Evolutionary conservation across 2,797 vertebrate species (phyloP).

Genomic region (Psittacula echo): DNA sequence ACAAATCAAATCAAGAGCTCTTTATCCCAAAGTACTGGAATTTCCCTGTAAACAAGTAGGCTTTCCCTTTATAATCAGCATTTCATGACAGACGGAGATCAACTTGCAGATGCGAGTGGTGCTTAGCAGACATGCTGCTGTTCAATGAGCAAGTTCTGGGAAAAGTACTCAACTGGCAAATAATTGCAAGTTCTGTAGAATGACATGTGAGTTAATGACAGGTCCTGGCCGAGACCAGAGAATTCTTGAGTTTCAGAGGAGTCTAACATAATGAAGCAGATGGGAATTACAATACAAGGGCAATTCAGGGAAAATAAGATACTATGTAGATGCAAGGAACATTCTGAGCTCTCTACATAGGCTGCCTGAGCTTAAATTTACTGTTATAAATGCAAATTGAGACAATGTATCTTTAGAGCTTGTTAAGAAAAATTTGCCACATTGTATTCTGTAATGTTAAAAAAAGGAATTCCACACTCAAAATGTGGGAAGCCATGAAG

Average conservation of each 20-base stretch:
- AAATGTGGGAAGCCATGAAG: neutral
- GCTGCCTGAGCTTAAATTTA: neutral
- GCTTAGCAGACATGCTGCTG: neutral
- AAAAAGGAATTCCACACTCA: neutral
- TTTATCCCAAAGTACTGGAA: neutral
- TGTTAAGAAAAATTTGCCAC: neutral
- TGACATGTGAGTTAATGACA: neutral
- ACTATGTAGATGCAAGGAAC: neutral
- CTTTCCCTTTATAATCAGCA: neutral
- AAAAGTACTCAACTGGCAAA: neutral
- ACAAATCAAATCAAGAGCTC: neutral
- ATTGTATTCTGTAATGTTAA: neutral
- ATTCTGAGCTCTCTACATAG: neutral
- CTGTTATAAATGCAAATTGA: neutral
- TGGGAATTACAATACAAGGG: neutral
- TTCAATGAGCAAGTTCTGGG: neutral
- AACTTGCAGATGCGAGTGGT: neutral
- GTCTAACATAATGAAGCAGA: neutral
- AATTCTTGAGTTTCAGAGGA: neutral
- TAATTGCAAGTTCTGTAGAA: neutral
- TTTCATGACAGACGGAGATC: neutral
- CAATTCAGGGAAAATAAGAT: neutral
- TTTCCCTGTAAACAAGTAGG: neutral
- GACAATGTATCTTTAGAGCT: neutral
- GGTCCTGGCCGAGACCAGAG: neutral